Evolutionary conservation across 2,797 vertebrate species (phyloP).

Genomic region (Coreius guichenoti): DNA sequence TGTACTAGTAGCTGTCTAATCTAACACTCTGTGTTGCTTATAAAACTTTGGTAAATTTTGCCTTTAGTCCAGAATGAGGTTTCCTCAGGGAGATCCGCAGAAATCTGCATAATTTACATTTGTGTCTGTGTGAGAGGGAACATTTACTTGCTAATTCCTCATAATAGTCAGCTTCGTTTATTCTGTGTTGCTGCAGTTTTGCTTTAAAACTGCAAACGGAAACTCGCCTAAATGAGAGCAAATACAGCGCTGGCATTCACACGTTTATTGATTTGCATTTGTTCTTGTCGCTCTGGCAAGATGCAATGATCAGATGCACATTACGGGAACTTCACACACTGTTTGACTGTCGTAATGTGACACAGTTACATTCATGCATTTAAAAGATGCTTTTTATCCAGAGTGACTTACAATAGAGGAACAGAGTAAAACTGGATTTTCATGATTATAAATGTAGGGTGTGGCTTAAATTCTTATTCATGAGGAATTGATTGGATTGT

Average conservation of each 20-base stretch:
- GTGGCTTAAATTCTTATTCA: neutral
- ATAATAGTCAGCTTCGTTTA: conserved; percentile 47
- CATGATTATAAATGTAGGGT: neutral
- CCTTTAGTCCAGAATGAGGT: conserved; percentile 30
- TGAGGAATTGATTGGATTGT: neutral
- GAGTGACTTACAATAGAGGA: neutral
- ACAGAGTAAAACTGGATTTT: neutral
- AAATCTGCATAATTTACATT: conserved; percentile 45
- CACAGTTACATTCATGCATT: neutral
- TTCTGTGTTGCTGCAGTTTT: conserved; percentile 12
- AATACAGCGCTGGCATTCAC: conserved; percentile 48
- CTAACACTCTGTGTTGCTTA: conserved; percentile 46
- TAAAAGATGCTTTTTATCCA: neutral
- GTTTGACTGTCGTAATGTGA: neutral
- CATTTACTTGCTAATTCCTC: conserved; percentile 50
- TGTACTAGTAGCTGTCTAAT: conserved; percentile 35
- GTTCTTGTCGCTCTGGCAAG: neutral
- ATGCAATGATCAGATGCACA: conserved; percentile 15
- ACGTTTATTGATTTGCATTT: conserved; percentile 17
- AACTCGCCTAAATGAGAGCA: neutral
- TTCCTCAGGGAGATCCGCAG: conserved; percentile 18
- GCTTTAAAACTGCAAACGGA: conserved; percentile 38
- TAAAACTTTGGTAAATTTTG: conserved; percentile 59
- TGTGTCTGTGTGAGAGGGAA: conserved; percentile 23
- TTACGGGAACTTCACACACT: neutral